Evolutionary conservation across 2,888 invertebrate species (phyloP).

Genomic region (Lapara coniferarum): DNA sequence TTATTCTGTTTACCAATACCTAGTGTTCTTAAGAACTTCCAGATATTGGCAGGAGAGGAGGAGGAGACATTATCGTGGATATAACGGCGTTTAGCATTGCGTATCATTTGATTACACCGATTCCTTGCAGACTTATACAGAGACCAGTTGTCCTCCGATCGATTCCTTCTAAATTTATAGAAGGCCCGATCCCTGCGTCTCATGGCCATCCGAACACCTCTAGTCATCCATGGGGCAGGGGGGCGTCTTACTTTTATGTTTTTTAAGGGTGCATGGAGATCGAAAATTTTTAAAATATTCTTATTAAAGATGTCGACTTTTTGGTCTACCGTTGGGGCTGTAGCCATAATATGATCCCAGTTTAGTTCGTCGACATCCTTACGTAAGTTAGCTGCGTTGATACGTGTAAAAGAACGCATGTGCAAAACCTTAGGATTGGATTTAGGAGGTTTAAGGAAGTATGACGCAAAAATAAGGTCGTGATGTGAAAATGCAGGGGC

Average conservation of each 20-base stretch:
- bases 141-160: conserved; percentile 6
- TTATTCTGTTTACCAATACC: background rate
- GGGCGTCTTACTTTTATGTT: background rate
- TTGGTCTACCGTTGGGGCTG: too few relatives aligned
- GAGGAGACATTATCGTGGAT: conserved; percentile 22
- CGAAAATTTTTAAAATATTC: background rate
- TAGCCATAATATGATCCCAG: too few relatives aligned
- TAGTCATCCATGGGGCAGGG: conserved; percentile 14
- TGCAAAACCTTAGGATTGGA: too few relatives aligned
- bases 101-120: conserved; percentile 28
- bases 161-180: background rate
- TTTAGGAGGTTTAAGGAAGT: too few relatives aligned
- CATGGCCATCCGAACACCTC: background rate
- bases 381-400: too few relatives aligned
- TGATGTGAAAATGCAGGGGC: background rate
- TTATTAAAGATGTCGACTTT: too few relatives aligned
- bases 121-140: conserved; percentile 10
- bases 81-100: conserved; percentile 25
- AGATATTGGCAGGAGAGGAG: conserved; percentile 9
- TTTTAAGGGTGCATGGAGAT: conserved; percentile 5
- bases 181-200: background rate
- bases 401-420: too few relatives aligned
- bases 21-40: conserved; percentile 18
- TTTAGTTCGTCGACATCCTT: too few relatives aligned
- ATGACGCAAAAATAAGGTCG: too few relatives aligned